Percentiles rank a stretch among this genome's conserved stretches.
Evolutionary conservation across 2,113 vertebrate species (phyloP).

Genomic region (Enhydra lutris): DNA sequence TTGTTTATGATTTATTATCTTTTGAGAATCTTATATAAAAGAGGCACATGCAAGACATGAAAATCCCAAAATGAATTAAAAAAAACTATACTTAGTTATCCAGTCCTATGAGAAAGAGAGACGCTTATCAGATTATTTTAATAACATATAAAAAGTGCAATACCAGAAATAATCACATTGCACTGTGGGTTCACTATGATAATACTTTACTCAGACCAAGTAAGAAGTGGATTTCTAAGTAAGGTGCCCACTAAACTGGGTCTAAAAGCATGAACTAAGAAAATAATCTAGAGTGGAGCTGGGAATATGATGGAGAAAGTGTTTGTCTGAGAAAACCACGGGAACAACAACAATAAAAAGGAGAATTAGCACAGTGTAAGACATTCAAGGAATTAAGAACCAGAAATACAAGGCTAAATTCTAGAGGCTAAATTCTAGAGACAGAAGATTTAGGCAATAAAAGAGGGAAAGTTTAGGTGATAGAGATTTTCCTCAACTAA

Average conservation of each 20-base stretch:
- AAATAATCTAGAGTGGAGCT: not conserved
- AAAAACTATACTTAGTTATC: not conserved
- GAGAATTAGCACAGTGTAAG: not conserved
- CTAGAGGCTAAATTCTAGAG: not conserved
- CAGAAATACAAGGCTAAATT: not conserved
- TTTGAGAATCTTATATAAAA: not conserved
- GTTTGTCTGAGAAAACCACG: not conserved
- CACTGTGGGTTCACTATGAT: not conserved
- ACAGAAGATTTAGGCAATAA: not conserved
- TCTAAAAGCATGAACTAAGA: not conserved
- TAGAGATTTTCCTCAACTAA: not conserved
- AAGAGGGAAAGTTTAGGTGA: not conserved
- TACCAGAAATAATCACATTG: not conserved
- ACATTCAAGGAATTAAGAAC: not conserved
- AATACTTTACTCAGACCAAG: not conserved
- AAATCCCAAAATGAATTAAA: not conserved
- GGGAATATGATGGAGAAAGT: fast-evolving
- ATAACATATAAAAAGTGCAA: not conserved
- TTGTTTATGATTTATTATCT: not conserved
- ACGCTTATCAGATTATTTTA: not conserved
- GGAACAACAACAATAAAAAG: not conserved
- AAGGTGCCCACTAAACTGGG: not conserved
- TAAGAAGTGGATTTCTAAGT: not conserved
- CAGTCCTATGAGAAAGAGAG: not conserved
- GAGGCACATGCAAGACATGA: not conserved